Evolutionary conservation across 2,113 vertebrate species (phyloP).

Genomic region (Poeciliopsis retropinna): DNA sequence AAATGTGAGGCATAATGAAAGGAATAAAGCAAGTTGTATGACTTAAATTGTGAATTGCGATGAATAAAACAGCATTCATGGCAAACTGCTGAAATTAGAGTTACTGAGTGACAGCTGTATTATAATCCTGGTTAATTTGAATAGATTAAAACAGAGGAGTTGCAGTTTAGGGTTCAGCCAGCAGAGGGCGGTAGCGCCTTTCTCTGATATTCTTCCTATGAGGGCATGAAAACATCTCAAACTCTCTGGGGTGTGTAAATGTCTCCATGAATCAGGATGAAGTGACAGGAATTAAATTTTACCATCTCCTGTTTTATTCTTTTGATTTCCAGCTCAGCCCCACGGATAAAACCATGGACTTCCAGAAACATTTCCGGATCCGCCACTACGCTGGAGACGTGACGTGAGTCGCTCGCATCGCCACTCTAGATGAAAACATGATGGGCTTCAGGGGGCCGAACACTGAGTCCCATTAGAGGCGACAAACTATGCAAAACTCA

Average conservation of each 20-base stretch:
- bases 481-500: too few species aligned
- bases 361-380: conserved; percentile 90
- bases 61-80: not conserved
- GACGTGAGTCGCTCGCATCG: conserved; percentile 81
- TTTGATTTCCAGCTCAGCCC: conserved; percentile 81
- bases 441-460: conserved; percentile 9
- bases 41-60: not conserved
- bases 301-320: not conserved
- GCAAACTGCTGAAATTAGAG: not conserved
- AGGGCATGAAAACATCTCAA: not conserved
- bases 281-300: not conserved
- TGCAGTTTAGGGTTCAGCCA: conserved; percentile 52
- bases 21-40: not conserved
- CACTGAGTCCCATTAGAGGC: conserved; percentile 35
- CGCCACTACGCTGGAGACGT: conserved; percentile 93
- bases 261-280: not conserved
- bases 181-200: conserved; percentile 56
- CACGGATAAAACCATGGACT: conserved; percentile 91
- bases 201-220: not conserved
- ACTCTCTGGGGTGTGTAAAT: not conserved
- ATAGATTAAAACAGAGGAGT: not conserved
- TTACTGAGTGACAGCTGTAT: not conserved
- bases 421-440: not conserved
- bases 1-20: not conserved
- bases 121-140: not conserved